Evolutionary conservation across 2,888 invertebrate genomes (phyloP), one percentile per base, ranked within the genome.

Genomic region (Rhopalosiphum nymphaeae): DNA sequence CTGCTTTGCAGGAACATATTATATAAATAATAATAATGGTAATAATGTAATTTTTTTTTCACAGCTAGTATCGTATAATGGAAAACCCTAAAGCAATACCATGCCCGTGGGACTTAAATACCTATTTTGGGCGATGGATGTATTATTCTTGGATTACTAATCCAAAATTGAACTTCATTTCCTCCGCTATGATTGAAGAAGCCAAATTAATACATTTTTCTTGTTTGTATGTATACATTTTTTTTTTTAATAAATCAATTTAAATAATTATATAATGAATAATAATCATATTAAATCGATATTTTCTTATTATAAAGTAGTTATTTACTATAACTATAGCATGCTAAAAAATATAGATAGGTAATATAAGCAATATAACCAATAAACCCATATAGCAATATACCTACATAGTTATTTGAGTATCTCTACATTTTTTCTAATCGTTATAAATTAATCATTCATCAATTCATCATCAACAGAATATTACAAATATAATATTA

Each of bases 81-180:
- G 85, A 56, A 85, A 91, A 10, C 2, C 25, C 85, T 1, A 56
- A 56, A 3, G 10, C 16, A 85, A 44, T 29, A 16, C 25, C 42
- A n/a, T 91, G 91, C 57, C 85, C 91, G 2, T 91, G 91, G 91
- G 42, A 91, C 86, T 46, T 86, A 13, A 86, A 86, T 85, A 57
- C 91, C n/a, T 91, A 91, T 86, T 85, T n/a, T n/a, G 91, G 91
- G 26, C 53, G 85, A 86, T 91, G 91, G 91, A 85, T 91, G 85
- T 91, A 91, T 85, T 91, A 56, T 85, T 91, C 85, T 85, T 91
- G 91, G 91, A 86, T 57, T 25, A 86, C 57, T n/a, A 57, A 86
- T 57, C 85, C 57, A 25, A 91, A 85, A 46, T 91, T 91, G n/a
- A 91, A 85, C 13, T 91, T 91, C 3, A 25, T 44, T n/a, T 57